Evolutionary conservation across 2,797 vertebrate species (phyloP).

Genomic region (Enteromius unitaeniatus): DNA sequence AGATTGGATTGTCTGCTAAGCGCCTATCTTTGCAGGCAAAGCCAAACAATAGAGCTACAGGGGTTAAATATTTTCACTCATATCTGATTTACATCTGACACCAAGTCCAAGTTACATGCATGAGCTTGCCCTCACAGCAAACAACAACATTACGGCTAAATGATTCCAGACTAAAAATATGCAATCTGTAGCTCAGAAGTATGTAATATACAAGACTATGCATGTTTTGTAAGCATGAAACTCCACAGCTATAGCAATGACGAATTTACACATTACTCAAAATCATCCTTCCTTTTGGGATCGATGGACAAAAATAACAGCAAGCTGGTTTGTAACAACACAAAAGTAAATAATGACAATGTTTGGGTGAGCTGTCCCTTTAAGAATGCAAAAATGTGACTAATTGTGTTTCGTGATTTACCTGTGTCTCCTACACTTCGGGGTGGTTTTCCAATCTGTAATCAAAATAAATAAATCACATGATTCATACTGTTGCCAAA

Average conservation of each 20-base stretch:
- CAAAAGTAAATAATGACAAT: background rate
- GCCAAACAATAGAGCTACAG: background rate
- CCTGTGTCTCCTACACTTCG: slow-evolving; percentile 50
- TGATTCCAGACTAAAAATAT: background rate
- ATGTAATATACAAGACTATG: slow-evolving; percentile 11
- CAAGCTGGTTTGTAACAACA: background rate
- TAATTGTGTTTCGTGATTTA: slow-evolving; percentile 35
- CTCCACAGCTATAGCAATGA: background rate
- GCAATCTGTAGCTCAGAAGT: background rate
- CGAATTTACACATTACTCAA: background rate
- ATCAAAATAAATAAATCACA: slow-evolving; percentile 34
- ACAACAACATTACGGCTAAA: background rate
- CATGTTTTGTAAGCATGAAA: slow-evolving; percentile 13
- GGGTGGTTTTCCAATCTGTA: slow-evolving; percentile 40
- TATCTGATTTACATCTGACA: slow-evolving; percentile 15
- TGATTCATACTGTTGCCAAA: slow-evolving; percentile 20
- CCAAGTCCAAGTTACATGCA: slow-evolving; percentile 25
- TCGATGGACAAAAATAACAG: background rate
- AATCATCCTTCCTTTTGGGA: background rate
- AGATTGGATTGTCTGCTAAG: background rate
- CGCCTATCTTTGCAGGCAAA: background rate
- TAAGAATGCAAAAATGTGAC: background rate
- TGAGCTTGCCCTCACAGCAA: slow-evolving; percentile 32
- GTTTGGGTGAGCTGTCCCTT: background rate
- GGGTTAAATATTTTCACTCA: slow-evolving; percentile 6